Evolutionary conservation across 1,140 invertebrate genomes (phyloP).

Genomic region (Cotesia typhae): DNA sequence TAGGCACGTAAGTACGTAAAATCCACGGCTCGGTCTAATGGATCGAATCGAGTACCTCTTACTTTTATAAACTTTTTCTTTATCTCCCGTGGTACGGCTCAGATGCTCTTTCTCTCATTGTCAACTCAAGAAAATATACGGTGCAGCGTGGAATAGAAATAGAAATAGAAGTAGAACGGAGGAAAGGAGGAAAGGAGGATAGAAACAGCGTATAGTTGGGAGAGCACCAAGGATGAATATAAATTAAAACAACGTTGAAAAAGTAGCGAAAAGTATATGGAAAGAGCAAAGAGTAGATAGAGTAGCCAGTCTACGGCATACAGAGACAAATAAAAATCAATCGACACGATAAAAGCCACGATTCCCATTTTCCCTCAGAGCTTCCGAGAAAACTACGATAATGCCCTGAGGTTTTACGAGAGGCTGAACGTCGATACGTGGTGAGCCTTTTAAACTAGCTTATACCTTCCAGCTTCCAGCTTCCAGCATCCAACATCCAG

Average conservation of each 20-base stretch:
- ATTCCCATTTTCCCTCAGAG: constrained; percentile 40
- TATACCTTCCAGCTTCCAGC: constrained; percentile 11
- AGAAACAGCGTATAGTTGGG: background rate
- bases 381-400: constrained; percentile 43
- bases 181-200: no score
- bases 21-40: constrained; percentile 1
- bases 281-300: background rate
- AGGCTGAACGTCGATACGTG: constrained; percentile 55
- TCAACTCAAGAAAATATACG: no score
- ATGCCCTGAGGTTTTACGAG: constrained; percentile 51
- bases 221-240: background rate
- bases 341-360: constrained; percentile 43
- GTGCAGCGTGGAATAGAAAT: no score
- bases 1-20: constrained; percentile 22
- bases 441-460: constrained; percentile 41
- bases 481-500: background rate
- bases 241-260: background rate
- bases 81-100: no score
- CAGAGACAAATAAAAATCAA: constrained; percentile 45
- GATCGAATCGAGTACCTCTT: constrained; percentile 5
- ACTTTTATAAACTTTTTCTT: no score
- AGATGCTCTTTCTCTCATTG: no score
- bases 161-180: no score
- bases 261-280: constrained; percentile 1
- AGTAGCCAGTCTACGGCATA: constrained; percentile 32